Evolutionary conservation across 64 coral and sea anemone genomes (phyloP).

Genomic region (Pachyseris speciosa): DNA sequence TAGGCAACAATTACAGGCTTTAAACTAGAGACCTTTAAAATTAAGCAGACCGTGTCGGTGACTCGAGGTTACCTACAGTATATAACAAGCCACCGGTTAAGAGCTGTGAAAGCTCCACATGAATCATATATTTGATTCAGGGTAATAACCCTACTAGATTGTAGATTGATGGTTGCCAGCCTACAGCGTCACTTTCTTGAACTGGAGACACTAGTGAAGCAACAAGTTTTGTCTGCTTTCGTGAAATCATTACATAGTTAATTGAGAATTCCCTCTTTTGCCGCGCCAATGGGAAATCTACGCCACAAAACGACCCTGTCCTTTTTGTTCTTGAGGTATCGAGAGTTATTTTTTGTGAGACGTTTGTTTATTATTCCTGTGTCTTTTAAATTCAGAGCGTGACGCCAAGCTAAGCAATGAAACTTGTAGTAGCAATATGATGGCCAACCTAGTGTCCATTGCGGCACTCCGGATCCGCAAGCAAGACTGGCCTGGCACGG

Average conservation of each 20-base stretch:
- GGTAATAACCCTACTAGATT: background rate
- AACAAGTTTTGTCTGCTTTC: background rate
- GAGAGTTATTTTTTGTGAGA: background rate
- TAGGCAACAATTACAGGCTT: slow-evolving; percentile 23
- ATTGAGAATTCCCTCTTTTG: background rate
- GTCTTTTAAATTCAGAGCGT: background rate
- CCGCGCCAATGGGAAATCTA: too few relatives aligned
- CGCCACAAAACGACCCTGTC: background rate
- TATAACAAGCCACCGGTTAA: background rate
- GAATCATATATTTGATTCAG: background rate
- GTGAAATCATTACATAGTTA: background rate
- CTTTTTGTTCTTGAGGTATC: background rate
- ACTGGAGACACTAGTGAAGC: too few relatives aligned
- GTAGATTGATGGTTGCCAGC: too few relatives aligned
- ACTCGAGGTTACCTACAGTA: background rate
- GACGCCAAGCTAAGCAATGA: background rate
- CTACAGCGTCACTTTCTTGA: too few relatives aligned
- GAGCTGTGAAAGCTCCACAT: background rate
- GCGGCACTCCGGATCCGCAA: background rate
- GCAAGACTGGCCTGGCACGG: too few relatives aligned
- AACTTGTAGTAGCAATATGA: background rate
- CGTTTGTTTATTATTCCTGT: background rate
- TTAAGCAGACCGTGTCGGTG: background rate
- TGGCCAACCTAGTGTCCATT: background rate
- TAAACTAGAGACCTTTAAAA: background rate